phyloP scores from a whole-genome alignment of 2,797 vertebrate species.

The Lithobates sylvaticus region DNA sequence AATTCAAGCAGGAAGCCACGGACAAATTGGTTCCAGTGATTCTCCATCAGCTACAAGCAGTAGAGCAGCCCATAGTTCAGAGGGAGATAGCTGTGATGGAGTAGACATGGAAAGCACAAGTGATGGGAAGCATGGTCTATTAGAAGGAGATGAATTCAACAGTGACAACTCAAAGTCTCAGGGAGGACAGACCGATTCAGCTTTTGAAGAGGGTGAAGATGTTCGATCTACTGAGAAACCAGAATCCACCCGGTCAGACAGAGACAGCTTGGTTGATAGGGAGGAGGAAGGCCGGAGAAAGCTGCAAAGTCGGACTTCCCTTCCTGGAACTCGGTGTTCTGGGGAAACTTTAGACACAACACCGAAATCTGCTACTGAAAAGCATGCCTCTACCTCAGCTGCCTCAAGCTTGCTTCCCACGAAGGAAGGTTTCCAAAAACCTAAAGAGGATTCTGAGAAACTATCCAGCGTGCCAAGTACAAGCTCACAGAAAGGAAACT shows the following conservation, averaged over 20 bases:
- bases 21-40: slow-evolving; percentile 89
- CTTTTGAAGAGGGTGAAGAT: slow-evolving; percentile 73
- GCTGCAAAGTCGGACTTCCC: slow-evolving; percentile 80
- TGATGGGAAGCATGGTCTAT: slow-evolving; percentile 79
- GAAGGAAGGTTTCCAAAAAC: slow-evolving; percentile 74
- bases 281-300: slow-evolving; percentile 73
- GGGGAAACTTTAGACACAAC: slow-evolving; percentile 71
- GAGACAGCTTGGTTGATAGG: slow-evolving; percentile 71
- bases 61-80: slow-evolving; percentile 85
- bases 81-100: slow-evolving; percentile 97
- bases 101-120: slow-evolving; percentile 89
- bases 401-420: slow-evolving; percentile 74
- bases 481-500: slow-evolving; percentile 81
- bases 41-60: slow-evolving; percentile 88
- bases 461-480: slow-evolving; percentile 82
- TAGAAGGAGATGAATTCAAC: slow-evolving; percentile 73
- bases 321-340: slow-evolving; percentile 68
- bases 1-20: slow-evolving; percentile 90
- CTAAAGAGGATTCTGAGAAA: slow-evolving; percentile 74
- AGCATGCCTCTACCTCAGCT: slow-evolving; percentile 87
- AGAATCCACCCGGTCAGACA: slow-evolving; percentile 68
- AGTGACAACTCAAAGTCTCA: slow-evolving; percentile 79
- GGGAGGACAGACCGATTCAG: slow-evolving; percentile 77
- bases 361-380: slow-evolving; percentile 75
- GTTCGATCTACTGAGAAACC: slow-evolving; percentile 69